A percentile compares a stretch with the other conserved stretches of the same genome.
These are phyloP conservation scores for Coleophora deauratella DNA, from an alignment of 2,888 invertebrate genomes.

Conservation along the genomic window DNA sequence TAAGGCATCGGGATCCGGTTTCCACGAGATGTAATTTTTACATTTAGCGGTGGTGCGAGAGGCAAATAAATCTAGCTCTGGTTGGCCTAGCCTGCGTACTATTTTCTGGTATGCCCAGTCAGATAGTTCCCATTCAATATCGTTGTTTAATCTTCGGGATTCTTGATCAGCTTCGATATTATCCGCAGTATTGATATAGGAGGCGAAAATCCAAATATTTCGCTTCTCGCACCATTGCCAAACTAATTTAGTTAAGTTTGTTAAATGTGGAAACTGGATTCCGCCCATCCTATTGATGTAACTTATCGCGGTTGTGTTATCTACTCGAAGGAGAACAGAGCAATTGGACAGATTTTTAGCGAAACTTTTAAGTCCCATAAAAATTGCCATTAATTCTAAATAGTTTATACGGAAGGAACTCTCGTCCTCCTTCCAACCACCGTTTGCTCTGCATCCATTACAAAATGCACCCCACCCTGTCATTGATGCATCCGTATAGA, in stretches of 20 bases:
- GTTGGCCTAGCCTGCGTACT: slow-evolving; percentile 7
- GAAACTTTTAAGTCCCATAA: slow-evolving; percentile 4
- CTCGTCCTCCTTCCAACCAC: slow-evolving; percentile 1
- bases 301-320: slow-evolving; percentile 8
- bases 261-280: neutral
- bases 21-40: slow-evolving; percentile 8
- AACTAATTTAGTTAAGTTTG: slow-evolving; percentile 2
- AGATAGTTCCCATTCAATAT: slow-evolving; percentile 2
- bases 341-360: neutral
- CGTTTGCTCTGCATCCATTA: neutral
- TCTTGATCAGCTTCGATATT: slow-evolving; percentile 16
- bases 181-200: slow-evolving; percentile 27
- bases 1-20: slow-evolving; percentile 12
- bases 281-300: neutral
- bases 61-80: slow-evolving; percentile 15
- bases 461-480: slow-evolving; percentile 7
- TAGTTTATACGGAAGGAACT: slow-evolving; percentile 5
- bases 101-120: slow-evolving; percentile 5
- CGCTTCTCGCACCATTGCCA: slow-evolving; percentile 21
- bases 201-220: slow-evolving; percentile 24
- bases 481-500: slow-evolving; percentile 7
- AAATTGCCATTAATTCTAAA: slow-evolving; percentile 6
- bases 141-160: slow-evolving; percentile 18
- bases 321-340: slow-evolving; percentile 3
- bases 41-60: slow-evolving; percentile 14